Conservation (phyloP, 2,797 vertebrate genomes). For the Chelidonichthys spinosus region DNA sequence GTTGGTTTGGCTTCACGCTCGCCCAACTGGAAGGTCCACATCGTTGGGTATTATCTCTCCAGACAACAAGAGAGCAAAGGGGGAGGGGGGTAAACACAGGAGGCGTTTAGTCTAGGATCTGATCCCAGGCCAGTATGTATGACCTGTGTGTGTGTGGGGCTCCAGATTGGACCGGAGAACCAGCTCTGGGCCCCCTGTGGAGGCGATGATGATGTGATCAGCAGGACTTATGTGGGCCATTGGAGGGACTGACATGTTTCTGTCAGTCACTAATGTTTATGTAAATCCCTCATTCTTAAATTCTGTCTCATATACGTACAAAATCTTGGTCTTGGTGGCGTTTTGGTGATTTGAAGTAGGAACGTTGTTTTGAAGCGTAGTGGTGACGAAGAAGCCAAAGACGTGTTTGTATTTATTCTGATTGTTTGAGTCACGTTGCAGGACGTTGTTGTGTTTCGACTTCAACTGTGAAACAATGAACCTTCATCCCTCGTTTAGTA, state of each 20-base stretch:
- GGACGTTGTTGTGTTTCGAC: constrained; percentile 5
- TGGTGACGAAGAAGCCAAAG: constrained; percentile 67
- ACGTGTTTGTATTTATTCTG: constrained; percentile 34
- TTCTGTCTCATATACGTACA: constrained; percentile 9
- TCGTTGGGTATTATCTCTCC: constrained; percentile 23
- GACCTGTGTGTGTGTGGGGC: constrained; percentile 22
- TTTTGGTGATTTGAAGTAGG: constrained; percentile 34
- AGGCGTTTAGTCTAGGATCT: constrained; percentile 38
- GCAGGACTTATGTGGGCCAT: constrained; percentile 29
- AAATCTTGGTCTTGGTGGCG: constrained; percentile 3
- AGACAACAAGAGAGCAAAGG: constrained; percentile 33
- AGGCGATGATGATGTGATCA: constrained; percentile 22
- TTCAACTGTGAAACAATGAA: too few relatives aligned
- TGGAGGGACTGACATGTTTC: constrained; percentile 29
- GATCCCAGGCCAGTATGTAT: constrained; percentile 42
- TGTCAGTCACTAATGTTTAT: constrained; percentile 15
- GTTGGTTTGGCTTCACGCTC: constrained; percentile 10
- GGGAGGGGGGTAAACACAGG: constrained; percentile 25
- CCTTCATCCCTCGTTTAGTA: constrained; percentile 24
- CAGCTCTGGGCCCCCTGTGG: constrained; percentile 28
- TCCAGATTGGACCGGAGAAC: constrained; percentile 37
- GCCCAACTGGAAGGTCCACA: constrained; percentile 29
- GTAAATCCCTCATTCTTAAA: constrained; percentile 32
- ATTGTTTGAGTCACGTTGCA: constrained; percentile 6
- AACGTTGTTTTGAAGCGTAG: constrained; percentile 1